Conservation (phyloP, 2,797 vertebrate genomes). For the Anas georgica region DNA sequence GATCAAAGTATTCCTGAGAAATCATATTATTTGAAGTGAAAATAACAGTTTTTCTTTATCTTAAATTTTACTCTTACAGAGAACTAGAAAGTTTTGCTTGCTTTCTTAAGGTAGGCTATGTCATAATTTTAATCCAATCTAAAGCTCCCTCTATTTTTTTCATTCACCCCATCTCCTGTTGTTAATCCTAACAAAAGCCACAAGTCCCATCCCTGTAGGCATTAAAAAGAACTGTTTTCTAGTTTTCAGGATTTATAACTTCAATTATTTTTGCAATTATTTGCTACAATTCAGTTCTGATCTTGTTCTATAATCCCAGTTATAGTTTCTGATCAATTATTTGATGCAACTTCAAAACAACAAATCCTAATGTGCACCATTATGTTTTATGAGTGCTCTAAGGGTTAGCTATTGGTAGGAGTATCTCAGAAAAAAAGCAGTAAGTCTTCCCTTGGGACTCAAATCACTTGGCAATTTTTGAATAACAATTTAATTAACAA, state of each 20-base stretch:
- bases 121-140: conserved; percentile 37
- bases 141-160: conserved; percentile 13
- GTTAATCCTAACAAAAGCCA: conserved; percentile 72
- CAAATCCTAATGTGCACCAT: conserved; percentile 46
- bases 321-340: conserved; percentile 79
- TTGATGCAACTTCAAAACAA: conserved; percentile 77
- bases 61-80: conserved; percentile 13
- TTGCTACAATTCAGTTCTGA: conserved; percentile 75
- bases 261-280: conserved; percentile 81
- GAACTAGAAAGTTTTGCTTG: not conserved
- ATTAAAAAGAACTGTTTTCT: conserved; percentile 71
- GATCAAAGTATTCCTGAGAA: conserved; percentile 54
- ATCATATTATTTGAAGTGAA: conserved; percentile 63
- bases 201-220: conserved; percentile 50
- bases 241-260: conserved; percentile 71
- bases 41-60: conserved; percentile 30
- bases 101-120: conserved; percentile 6
- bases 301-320: conserved; percentile 75
- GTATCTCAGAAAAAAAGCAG: conserved; percentile 42
- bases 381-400: conserved; percentile 16
- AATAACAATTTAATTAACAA: conserved; percentile 70
- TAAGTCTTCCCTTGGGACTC: conserved; percentile 34
- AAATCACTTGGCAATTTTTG: conserved; percentile 37
- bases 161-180: conserved; percentile 1
- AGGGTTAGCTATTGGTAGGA: conserved; percentile 11